Evolutionary conservation across 1,140 invertebrate species (phyloP).

Genomic region (Daktulosphaira vitifoliae): DNA sequence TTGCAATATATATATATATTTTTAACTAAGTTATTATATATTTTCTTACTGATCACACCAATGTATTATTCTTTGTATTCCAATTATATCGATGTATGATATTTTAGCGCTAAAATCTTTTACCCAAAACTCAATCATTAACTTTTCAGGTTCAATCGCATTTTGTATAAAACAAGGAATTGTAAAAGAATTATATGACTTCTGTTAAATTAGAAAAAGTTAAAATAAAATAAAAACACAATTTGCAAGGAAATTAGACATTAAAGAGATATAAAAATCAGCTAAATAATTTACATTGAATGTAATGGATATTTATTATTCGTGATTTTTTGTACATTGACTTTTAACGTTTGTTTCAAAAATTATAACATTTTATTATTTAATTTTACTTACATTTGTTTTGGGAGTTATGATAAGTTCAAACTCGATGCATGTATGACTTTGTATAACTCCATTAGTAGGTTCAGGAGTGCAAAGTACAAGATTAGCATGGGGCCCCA

Average conservation of each 20-base stretch:
- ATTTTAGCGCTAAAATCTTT: background rate
- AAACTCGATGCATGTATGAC: background rate
- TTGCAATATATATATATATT: too few relatives aligned
- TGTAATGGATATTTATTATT: too few relatives aligned
- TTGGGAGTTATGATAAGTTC: background rate
- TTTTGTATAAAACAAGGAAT: constrained; percentile 10
- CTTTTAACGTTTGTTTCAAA: too few relatives aligned
- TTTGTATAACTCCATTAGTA: background rate
- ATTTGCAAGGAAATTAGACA: too few relatives aligned
- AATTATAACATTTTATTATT: too few relatives aligned
- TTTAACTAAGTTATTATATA: too few relatives aligned
- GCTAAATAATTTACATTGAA: too few relatives aligned
- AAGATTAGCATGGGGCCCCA: background rate
- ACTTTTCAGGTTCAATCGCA: background rate
- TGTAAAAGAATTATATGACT: background rate
- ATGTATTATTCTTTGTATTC: background rate
- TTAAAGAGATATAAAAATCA: too few relatives aligned
- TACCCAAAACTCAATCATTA: background rate
- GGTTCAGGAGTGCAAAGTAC: background rate
- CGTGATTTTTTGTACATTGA: too few relatives aligned
- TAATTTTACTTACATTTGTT: background rate
- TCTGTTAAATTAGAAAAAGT: too few relatives aligned
- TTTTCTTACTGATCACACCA: constrained; percentile 8
- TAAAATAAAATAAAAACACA: too few relatives aligned
- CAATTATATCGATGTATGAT: background rate